These are phyloP conservation scores for Mormyrus lacerda DNA, from an alignment of 2,113 vertebrate genomes.

Conservation along the genomic window DNA sequence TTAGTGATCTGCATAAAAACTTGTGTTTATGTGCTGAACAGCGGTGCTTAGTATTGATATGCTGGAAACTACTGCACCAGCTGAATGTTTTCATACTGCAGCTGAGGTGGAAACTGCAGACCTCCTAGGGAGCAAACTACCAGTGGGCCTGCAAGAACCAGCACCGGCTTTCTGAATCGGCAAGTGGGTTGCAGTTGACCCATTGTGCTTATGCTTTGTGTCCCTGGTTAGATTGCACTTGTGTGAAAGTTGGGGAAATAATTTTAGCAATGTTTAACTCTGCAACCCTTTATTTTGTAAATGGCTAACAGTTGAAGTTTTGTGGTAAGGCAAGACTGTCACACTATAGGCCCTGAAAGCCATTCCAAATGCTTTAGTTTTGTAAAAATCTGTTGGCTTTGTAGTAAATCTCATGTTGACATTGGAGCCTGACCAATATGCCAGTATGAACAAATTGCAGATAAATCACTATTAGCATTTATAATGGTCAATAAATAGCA, in stretches of 20 bases:
- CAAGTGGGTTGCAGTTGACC: background rate
- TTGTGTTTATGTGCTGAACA: no score
- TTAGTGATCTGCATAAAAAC: background rate
- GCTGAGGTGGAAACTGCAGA: background rate
- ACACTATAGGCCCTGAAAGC: background rate
- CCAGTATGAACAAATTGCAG: background rate
- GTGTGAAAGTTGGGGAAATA: background rate
- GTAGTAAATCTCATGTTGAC: background rate
- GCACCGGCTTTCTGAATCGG: background rate
- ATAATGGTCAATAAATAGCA: background rate
- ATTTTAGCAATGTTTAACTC: background rate
- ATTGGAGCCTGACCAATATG: background rate
- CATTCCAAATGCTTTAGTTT: background rate
- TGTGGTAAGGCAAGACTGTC: background rate
- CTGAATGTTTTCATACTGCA: background rate
- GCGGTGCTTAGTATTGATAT: background rate
- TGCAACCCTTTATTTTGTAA: background rate
- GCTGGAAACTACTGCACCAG: background rate
- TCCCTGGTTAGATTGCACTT: background rate
- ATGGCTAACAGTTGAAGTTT: background rate
- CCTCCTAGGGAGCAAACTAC: background rate
- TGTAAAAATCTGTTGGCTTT: background rate
- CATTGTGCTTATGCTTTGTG: background rate
- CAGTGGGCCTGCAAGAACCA: background rate
- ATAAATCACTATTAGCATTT: background rate